phyloP scores from a whole-genome alignment of 2,113 vertebrate species.

The Corythoichthys haematopterus region DNA sequence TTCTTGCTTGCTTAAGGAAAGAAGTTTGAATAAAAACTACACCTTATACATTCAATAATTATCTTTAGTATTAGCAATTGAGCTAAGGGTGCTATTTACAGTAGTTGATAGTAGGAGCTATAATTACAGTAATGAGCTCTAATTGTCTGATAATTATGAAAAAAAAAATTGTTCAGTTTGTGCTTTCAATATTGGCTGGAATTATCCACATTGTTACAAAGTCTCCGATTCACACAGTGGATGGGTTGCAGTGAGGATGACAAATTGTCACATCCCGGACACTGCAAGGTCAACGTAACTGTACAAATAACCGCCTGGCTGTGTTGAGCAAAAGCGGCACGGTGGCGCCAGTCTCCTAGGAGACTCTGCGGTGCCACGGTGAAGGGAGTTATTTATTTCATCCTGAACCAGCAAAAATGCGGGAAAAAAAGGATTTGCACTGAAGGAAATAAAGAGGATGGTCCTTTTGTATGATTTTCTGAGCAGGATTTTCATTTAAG shows the following conservation, averaged over 20 bases:
- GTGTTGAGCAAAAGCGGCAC: slow-evolving; percentile 24
- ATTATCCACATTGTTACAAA: not conserved
- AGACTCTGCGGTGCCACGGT: slow-evolving; percentile 17
- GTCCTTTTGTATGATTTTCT: slow-evolving; percentile 10
- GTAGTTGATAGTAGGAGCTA: too few species aligned
- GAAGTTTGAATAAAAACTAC: not conserved
- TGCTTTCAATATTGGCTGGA: not conserved
- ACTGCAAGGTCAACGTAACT: slow-evolving; percentile 48
- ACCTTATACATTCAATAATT: not conserved
- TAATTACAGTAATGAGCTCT: not conserved
- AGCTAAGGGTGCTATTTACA: not conserved
- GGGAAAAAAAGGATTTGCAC: slow-evolving; percentile 20
- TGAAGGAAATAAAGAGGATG: slow-evolving; percentile 13
- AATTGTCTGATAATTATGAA: not conserved
- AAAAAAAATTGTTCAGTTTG: not conserved
- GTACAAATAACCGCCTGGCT: slow-evolving; percentile 31
- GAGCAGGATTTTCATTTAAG: not conserved
- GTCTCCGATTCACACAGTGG: too few species aligned
- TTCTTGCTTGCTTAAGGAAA: slow-evolving; percentile 19
- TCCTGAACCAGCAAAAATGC: slow-evolving; percentile 17
- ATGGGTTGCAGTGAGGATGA: slow-evolving; percentile 45
- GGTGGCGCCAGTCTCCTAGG: slow-evolving; percentile 28
- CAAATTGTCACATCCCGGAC: slow-evolving; percentile 42
- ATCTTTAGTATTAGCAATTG: not conserved
- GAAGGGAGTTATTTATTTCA: slow-evolving; percentile 23